A percentile compares a stretch with the other conserved stretches of the same genome.
These are phyloP conservation scores for Crocuta crocuta DNA, from an alignment of 2,113 vertebrate species.

Conservation along the genomic window DNA sequence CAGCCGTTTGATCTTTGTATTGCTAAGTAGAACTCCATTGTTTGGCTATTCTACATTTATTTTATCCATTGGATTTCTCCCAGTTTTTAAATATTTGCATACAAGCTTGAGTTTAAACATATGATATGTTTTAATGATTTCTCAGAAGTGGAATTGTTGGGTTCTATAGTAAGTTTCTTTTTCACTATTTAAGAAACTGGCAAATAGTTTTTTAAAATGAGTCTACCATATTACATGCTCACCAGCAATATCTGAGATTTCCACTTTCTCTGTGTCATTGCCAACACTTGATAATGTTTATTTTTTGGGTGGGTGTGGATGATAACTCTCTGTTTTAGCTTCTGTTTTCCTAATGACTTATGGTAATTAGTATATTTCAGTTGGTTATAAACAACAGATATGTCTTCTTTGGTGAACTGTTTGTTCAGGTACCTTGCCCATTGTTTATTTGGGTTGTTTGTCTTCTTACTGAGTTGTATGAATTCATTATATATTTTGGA, in stretches of 20 bases:
- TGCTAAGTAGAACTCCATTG: background rate
- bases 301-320: background rate
- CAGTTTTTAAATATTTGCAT: background rate
- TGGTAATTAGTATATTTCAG: background rate
- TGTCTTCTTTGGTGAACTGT: background rate
- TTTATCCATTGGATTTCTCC: background rate
- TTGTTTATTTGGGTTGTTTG: background rate
- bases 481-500: background rate
- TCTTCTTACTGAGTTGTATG: background rate
- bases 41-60: background rate
- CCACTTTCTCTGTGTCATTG: background rate
- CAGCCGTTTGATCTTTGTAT: background rate
- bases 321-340: background rate
- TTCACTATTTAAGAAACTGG: background rate
- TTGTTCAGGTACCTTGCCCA: background rate
- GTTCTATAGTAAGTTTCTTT: background rate
- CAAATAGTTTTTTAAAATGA: background rate
- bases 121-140: background rate
- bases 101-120: background rate
- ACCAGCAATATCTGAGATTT: background rate
- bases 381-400: background rate
- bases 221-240: background rate
- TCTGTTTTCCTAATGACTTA: background rate
- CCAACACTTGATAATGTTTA: background rate
- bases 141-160: background rate